Base-by-base conservation (phyloP, 1,140 invertebrate species). In the Zaprionus lachaisei region DNA sequence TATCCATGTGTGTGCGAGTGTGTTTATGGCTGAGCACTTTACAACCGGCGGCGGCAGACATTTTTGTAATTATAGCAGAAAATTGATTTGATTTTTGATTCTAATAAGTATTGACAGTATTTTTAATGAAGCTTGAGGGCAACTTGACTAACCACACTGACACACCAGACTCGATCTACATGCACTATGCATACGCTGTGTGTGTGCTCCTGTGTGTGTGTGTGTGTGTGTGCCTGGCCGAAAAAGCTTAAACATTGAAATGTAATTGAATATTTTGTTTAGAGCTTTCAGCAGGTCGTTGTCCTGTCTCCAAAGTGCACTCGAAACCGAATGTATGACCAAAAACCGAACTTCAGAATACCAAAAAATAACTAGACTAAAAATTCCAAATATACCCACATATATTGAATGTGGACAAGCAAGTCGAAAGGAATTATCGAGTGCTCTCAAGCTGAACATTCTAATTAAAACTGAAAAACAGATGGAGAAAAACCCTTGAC, bases 11-110 rank as follows among this genome's bases (percentile, higher is more conserved):
- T 66, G 44, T 26, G 15, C 57, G 54, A 24, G 41, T 75, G 11
- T 73, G 37, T 41, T 22, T 66, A 38, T 24, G 41, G 20, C 14
- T 26, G 60, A 86, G 83, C 83, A 86, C 83, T 86, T 86, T 89
- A 81, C 83, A 61, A 81, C 77, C 84, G 78, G 69, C 73, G 78
- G 69, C 73, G 77, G 78, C 84, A 87, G 85, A 83, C 84, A 81
- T 89, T 87, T 87, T 83, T 87, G 84, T 89, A 87, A 87, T 87
- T 87, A 87, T 87, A 83, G 84, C 72, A 78, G 80, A 83, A 87
- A 87, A 87, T 89, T 89, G 84, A 87, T 89, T 87, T 89, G 84
- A 89, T 87, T 87, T 87, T 87, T 87, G 84, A 89, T 86, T 87
- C 83, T 87, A 83, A 89, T 87, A 87, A 83, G 84, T 87, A 87